A percentile compares a stretch with the other conserved stretches of the same genome.
These are phyloP conservation scores for Pampus argenteus DNA, from an alignment of 2,797 vertebrate species.

Conservation along the genomic window DNA sequence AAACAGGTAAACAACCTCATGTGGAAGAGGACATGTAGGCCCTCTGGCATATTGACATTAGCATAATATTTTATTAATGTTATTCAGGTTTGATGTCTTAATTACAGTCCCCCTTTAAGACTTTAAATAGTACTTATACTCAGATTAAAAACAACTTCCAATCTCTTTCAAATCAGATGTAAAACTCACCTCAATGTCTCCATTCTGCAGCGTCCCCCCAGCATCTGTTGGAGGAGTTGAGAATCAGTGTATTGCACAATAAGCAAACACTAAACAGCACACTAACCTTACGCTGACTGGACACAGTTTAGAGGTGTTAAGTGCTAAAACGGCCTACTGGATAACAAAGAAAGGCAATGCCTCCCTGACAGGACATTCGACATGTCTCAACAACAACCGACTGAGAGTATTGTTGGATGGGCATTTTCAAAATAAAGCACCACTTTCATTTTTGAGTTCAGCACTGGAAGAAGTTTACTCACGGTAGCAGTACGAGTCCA, in stretches of 20 bases:
- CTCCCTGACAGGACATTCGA: not conserved
- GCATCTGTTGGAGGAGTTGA: slow-evolving; percentile 85
- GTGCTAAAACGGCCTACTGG: slow-evolving; percentile 23
- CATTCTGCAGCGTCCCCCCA: slow-evolving; percentile 87
- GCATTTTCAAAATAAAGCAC: not conserved
- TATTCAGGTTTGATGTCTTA: slow-evolving; percentile 41
- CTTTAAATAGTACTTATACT: slow-evolving; percentile 2
- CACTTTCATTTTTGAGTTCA: not conserved
- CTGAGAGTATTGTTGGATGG: not conserved
- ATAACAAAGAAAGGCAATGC: slow-evolving; percentile 20
- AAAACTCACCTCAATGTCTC: slow-evolving; percentile 93
- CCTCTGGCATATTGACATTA: slow-evolving; percentile 4
- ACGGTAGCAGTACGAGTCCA: slow-evolving; percentile 96
- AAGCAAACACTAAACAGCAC: slow-evolving; percentile 38
- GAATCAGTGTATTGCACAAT: slow-evolving; percentile 49
- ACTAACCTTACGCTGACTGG: slow-evolving; percentile 43
- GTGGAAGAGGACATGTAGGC: slow-evolving; percentile 14
- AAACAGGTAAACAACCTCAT: slow-evolving; percentile 30
- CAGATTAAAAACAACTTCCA: slow-evolving; percentile 10
- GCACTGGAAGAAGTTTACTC: slow-evolving; percentile 71
- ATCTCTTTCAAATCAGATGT: slow-evolving; percentile 1
- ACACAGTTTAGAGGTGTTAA: slow-evolving; percentile 29
- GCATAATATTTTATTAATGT: slow-evolving; percentile 34
- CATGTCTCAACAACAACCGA: not conserved
- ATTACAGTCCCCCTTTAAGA: slow-evolving; percentile 24